A percentile compares a stretch with the other conserved stretches of the same genome.
Evolutionary conservation across 53 echinoderm and acorn worm species (phyloP).

Genomic region (Stichopus horrens): DNA sequence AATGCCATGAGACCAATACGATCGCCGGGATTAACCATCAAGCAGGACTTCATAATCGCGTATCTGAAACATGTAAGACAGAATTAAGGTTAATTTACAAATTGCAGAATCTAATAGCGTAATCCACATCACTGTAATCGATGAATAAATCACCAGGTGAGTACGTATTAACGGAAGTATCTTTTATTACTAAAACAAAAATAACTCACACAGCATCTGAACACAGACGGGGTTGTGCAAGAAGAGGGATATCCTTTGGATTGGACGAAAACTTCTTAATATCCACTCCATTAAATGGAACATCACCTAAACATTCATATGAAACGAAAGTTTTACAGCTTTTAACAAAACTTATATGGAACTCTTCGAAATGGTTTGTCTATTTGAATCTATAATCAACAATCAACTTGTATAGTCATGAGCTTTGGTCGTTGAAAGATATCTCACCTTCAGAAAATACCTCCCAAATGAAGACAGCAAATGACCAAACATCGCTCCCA

Average conservation of each 20-base stretch:
- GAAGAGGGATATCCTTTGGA: background rate
- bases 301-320: background rate
- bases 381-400: background rate
- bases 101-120: background rate
- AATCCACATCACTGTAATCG: too few species aligned
- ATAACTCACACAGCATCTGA: background rate
- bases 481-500: background rate
- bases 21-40: background rate
- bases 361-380: too few species aligned
- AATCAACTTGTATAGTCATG: too few species aligned
- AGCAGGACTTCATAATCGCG: background rate
- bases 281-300: background rate
- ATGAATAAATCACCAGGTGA: too few species aligned
- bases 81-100: background rate
- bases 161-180: too few species aligned
- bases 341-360: background rate
- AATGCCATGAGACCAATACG: background rate
- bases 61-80: background rate
- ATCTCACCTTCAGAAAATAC: background rate
- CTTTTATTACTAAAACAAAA: background rate
- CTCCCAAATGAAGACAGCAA: slow-evolving; percentile 10
- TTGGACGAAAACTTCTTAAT: background rate
- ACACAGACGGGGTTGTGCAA: background rate
- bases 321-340: background rate
- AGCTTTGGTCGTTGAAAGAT: background rate